Evolutionary conservation across 2,888 invertebrate genomes (phyloP), one percentile per base, ranked within the genome.

Genomic region (Ormyrus labotus): DNA sequence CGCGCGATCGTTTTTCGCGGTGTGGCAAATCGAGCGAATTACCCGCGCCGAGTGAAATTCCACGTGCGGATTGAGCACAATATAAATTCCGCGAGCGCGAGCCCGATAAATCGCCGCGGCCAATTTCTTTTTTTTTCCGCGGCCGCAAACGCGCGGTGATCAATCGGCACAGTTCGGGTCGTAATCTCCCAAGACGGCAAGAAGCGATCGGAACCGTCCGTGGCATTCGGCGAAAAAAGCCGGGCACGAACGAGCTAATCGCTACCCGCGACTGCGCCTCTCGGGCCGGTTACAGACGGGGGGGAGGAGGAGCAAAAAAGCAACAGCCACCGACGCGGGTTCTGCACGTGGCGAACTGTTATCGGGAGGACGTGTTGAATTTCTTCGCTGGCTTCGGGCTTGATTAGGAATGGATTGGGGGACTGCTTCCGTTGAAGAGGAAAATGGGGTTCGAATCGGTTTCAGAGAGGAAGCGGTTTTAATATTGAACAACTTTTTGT

Each of bases 191-290:
- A 60, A 72, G 72, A 71, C 78, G 78, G 67, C 34, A 48, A 47
- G 72, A 72, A 72, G 72, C 78, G 55, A 78, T 72, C 67, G 78
- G 61, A 72, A 61, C 60, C 34, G 78, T 65, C 72, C 64, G 65
- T 61, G 51, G 60, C 58, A 45, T 48, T 9, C 47, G 51, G 11
- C 19, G 69, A 57, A 57, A 67, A 48, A 61, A 71, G 5, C 10
- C 58, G 9, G 58, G 2, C 57, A 61, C 11, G 58, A 48, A 9
- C 53, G 58, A 78, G 78, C 53, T 78, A 78, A 78, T 71, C 71
- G 65, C 9, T 60, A 60, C 51, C 3, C 67, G 67, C 61, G 53
- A 51, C 78, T 72, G 11, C 19, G 19, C 34, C 34, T 61, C 48
- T 19, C 10, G 11, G 10, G 8, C 10, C 47, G 61, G 34, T 34